These are phyloP conservation scores for Limulus polyphemus DNA, from an alignment of 2,888 invertebrate genomes.

Conservation along the genomic window DNA sequence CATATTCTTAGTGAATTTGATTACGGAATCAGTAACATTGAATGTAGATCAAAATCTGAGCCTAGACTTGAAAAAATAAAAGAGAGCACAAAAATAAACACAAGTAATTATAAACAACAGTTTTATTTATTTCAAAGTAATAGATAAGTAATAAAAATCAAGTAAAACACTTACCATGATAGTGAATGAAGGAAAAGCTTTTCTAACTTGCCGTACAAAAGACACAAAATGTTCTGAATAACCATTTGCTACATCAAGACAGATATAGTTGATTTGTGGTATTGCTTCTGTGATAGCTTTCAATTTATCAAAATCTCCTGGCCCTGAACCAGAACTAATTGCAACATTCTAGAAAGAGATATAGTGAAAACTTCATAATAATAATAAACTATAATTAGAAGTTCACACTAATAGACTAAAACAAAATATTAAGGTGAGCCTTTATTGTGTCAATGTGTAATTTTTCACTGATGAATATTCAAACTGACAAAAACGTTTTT, in stretches of 20 bases:
- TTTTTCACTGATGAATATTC: no score
- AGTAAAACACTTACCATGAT: slow-evolving; percentile 53
- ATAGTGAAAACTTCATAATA: background rate
- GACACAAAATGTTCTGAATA: slow-evolving; percentile 87
- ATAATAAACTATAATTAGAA: no score
- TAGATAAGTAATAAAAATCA: no score
- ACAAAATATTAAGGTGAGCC: no score
- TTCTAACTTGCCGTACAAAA: slow-evolving; percentile 65
- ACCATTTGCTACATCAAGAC: slow-evolving; percentile 86
- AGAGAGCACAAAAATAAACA: no score
- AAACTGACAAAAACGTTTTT: no score
- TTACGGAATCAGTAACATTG: no score
- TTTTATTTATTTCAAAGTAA: background rate
- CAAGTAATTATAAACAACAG: background rate
- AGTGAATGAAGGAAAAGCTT: slow-evolving; percentile 63
- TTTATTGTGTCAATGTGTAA: no score
- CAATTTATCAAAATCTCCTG: slow-evolving; percentile 63
- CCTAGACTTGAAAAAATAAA: no score
- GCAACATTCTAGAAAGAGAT: slow-evolving; percentile 49
- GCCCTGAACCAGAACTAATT: slow-evolving; percentile 73
- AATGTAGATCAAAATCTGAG: no score
- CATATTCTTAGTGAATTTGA: no score
- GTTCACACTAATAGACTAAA: no score
- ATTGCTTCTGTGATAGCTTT: slow-evolving; percentile 52
- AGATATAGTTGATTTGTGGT: slow-evolving; percentile 62